Evolutionary conservation across 2,797 vertebrate genomes (phyloP).

Genomic region (Orestias chungarensis): DNA sequence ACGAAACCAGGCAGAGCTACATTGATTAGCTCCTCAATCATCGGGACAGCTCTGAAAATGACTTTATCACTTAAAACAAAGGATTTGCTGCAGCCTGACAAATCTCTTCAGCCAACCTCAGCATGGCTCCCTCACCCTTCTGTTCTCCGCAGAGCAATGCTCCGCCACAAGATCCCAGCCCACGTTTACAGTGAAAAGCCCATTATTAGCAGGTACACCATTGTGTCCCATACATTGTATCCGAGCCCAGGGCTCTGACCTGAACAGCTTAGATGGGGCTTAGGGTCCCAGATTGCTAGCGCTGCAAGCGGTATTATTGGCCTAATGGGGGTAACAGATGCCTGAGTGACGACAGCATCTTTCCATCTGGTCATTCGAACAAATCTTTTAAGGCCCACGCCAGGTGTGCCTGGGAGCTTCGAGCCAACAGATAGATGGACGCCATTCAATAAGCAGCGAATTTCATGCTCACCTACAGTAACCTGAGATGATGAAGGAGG

Average conservation of each 20-base stretch:
- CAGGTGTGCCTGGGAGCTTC: conserved; percentile 72
- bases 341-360: conserved; percentile 77
- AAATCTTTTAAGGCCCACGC: conserved; percentile 62
- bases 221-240: conserved; percentile 53
- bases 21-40: conserved; percentile 52
- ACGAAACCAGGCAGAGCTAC: conserved; percentile 23
- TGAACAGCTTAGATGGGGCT: conserved; percentile 74
- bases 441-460: conserved; percentile 46
- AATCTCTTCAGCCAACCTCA: conserved; percentile 17
- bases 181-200: conserved; percentile 35
- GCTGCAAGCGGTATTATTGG: conserved; percentile 80
- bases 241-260: conserved; percentile 50
- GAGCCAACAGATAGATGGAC: conserved; percentile 41
- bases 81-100: background rate
- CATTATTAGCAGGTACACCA: conserved; percentile 49
- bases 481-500: conserved; percentile 33
- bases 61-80: conserved; percentile 25
- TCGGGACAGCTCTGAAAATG: background rate
- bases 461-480: conserved; percentile 31
- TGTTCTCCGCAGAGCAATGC: background rate
- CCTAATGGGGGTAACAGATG: conserved; percentile 79
- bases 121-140: conserved; percentile 3
- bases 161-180: conserved; percentile 19
- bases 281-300: conserved; percentile 74
- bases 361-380: conserved; percentile 70